These are phyloP conservation scores for Borostomias antarcticus DNA, from an alignment of 2,797 vertebrate genomes.

Conservation along the genomic window DNA sequence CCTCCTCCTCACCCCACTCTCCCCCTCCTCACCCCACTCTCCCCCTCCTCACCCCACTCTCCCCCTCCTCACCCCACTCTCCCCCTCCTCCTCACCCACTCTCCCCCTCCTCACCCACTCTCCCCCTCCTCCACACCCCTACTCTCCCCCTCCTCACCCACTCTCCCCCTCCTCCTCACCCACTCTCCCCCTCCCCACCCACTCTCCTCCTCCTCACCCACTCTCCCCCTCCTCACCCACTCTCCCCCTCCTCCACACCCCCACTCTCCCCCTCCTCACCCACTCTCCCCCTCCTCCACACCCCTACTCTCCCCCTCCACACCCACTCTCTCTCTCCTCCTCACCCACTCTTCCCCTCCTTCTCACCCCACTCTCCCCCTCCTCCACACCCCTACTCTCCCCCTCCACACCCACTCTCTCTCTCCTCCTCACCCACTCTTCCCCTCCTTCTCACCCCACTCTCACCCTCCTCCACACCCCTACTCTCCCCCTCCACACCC, in stretches of 20 bases:
- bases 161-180: constrained; percentile 1
- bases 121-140: background rate
- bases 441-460: constrained; percentile 38
- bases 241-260: background rate
- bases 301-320: too few species aligned
- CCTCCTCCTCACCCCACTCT: background rate
- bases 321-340: too few species aligned
- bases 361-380: constrained; percentile 38
- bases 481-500: too few species aligned
- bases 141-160: constrained; percentile 12
- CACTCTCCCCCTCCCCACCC: background rate
- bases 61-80: too few species aligned
- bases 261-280: constrained; percentile 36
- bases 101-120: background rate
- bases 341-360: too few species aligned
- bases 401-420: too few species aligned
- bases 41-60: constrained; percentile 34
- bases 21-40: background rate
- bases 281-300: constrained; percentile 35
- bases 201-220: constrained; percentile 46
- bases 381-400: constrained; percentile 43
- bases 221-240: constrained; percentile 4
- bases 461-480: too few species aligned
- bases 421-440: too few species aligned
- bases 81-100: constrained; percentile 8